These are phyloP conservation scores for Hemibagrus wyckioides DNA, from an alignment of 2,113 vertebrate species.

Conservation along the genomic window DNA sequence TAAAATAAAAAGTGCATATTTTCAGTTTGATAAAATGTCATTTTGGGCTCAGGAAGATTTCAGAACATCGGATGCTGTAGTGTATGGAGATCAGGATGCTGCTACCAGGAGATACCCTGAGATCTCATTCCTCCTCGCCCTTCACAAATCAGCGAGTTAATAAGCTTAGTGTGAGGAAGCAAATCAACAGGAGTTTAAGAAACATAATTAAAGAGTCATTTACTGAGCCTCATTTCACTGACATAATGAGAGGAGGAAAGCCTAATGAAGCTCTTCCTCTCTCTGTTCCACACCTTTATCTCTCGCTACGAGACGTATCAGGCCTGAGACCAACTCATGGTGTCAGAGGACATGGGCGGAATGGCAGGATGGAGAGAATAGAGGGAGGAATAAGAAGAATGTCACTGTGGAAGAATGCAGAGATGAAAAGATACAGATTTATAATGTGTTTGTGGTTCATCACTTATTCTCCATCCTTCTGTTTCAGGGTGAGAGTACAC, in stretches of 20 bases:
- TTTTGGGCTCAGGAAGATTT: no score
- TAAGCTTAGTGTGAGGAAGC: slow-evolving; percentile 57
- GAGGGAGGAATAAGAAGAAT: neutral
- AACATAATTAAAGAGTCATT: slow-evolving; percentile 67
- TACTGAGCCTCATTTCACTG: slow-evolving; percentile 53
- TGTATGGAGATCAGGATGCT: slow-evolving; percentile 36
- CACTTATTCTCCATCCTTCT: neutral
- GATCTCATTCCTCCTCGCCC: slow-evolving; percentile 58
- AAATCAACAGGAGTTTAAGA: slow-evolving; percentile 61
- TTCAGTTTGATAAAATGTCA: no score
- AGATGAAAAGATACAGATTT: neutral
- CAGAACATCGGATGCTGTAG: no score
- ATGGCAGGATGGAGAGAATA: neutral
- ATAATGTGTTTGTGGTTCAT: neutral
- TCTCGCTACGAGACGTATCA: slow-evolving; percentile 6
- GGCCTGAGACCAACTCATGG: neutral
- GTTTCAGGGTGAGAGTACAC: neutral
- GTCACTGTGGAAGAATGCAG: neutral
- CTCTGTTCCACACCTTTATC: slow-evolving; percentile 39
- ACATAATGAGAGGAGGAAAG: slow-evolving; percentile 57
- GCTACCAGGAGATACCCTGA: slow-evolving; percentile 54
- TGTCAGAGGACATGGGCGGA: neutral
- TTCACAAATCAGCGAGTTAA: slow-evolving; percentile 63
- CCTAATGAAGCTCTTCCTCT: slow-evolving; percentile 36
- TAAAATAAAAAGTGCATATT: no score